Conservation (phyloP, 2,797 vertebrate species). For the Cyprinella venusta region DNA sequence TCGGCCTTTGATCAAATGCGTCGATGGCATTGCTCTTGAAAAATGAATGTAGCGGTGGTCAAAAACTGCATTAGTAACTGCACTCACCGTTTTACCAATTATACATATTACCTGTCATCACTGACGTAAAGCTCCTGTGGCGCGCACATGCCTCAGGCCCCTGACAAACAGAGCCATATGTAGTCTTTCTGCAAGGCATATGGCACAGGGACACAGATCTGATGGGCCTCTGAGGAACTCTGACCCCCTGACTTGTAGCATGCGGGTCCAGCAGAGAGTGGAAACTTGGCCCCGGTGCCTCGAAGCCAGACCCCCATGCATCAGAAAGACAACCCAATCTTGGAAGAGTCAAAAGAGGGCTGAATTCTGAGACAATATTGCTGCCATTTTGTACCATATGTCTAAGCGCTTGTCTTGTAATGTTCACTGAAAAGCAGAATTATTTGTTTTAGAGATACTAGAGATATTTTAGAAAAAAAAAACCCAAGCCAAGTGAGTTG, state of each 20-base stretch:
- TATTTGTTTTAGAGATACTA: neutral
- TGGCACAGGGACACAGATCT: constrained; percentile 36
- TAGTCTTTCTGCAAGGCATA: constrained; percentile 43
- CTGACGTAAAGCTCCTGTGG: constrained; percentile 1
- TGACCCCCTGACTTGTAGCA: constrained; percentile 56
- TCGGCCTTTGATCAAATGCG: constrained; percentile 30
- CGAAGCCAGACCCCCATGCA: neutral
- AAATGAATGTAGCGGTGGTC: neutral
- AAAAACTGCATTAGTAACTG: neutral
- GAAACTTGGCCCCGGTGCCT: constrained; percentile 54
- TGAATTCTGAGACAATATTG: neutral
- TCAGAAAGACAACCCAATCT: constrained; percentile 48
- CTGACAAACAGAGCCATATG: constrained; percentile 51
- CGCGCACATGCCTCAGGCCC: neutral
- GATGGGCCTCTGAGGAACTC: constrained; percentile 48
- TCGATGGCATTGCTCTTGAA: constrained; percentile 4
- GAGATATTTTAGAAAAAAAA: neutral
- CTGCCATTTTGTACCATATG: neutral
- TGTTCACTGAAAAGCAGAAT: neutral
- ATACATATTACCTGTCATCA: neutral
- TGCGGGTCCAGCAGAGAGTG: constrained; percentile 41
- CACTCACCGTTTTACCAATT: neutral
- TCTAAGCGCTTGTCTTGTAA: neutral
- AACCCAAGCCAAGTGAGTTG: too few species aligned
- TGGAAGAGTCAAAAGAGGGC: constrained; percentile 17